Base-by-base conservation (phyloP, 2,888 invertebrate genomes). In the Cephus sareptanus region DNA sequence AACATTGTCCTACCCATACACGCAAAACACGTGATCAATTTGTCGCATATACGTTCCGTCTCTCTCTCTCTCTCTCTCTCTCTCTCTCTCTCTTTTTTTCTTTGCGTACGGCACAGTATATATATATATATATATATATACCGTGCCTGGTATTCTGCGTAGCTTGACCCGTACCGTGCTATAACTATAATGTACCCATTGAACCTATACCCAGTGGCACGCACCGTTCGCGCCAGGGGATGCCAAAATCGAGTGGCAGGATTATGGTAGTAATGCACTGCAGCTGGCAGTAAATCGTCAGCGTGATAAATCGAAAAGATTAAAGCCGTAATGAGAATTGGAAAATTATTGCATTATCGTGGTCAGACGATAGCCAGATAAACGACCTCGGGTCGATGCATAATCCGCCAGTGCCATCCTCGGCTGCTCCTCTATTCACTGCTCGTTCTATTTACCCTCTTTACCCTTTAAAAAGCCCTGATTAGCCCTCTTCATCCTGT, bases 1-100 rank as follows among this genome's bases (percentile, higher is more conserved):
- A 89, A 89, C 89, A 89, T 89, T 89, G 89, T 89, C 85, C 85
- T 81, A 83, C 81, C 75, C 75, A 77, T 75, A 82, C 81, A 82
- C 79, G 79, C 71, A 78, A 78, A 79, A 80, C 76, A 80, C 80
- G 84, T 83, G 84, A 83, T 81, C 83, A 80, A 83, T 81, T 84
- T 85, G 86, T 87, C 85, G 82, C 86, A 83, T 84, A 87, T 37
- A 37, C 13, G 37, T 15, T 15, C 4, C 15, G 1, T 4, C 37
- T 15, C 13, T 13, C 37, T 23, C 40, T 40, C 40, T 4, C 15
- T 40, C 37, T 37, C 37, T 13, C 4, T 37, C 37, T n/a, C n/a
- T 31, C 68, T 34, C 69, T 56, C 34, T 33, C 33, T 33, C 33
- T 33, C 33, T 33, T 56, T 35, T 35, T 35, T 35, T 35, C 35